Base-by-base conservation (phyloP, 2,888 invertebrate species). In the Acanthosoma haemorrhoidale region DNA sequence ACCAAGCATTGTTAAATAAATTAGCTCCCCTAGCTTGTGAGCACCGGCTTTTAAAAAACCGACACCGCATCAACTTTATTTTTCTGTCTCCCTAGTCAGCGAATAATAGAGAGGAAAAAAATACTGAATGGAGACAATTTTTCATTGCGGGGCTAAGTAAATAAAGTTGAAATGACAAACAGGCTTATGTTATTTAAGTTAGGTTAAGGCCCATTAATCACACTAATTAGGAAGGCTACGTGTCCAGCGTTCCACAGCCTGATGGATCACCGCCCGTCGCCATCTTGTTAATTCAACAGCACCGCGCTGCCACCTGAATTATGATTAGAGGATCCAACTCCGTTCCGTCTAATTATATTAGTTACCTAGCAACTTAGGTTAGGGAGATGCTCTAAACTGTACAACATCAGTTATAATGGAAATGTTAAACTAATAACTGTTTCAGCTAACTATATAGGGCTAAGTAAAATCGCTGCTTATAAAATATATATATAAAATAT, bases 151-250 rank as follows among this genome's bases (percentile, higher is more conserved):
- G 21, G 51, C 51, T 25, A 25, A n/a, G n/a, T n/a, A n/a, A 51
- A 51, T 51, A 51, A 51, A 51, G 51, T 51, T 51, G 51, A 51
- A 51, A n/a, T 25, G 25, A 8, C 5, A 1, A 25, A 51, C 25
- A 1, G 25, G 25, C 25, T 25, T 51, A 25, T 51, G 51, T 51
- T 51, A 29, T 51, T 51, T 51, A 51, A 51, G 51, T 51, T 51
- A 25, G 21, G 51, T 51, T 51, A 29, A 51, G 51, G n/a, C 29
- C 51, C 51, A 51, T 51, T 51, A 51, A 51, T 51, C 51, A 51
- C 25, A 51, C 51, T 51, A 51, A 51, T 51, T 51, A 51, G 51
- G 51, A 51, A 51, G 51, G 51, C 51, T 13, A 25, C 29, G 51
- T 4, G n/a, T n/a, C n/a, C n/a, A n/a, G n/a, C n/a, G n/a, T n/a